Conservation (phyloP, 1,140 invertebrate genomes). For the Drosophila sucinea region DNA sequence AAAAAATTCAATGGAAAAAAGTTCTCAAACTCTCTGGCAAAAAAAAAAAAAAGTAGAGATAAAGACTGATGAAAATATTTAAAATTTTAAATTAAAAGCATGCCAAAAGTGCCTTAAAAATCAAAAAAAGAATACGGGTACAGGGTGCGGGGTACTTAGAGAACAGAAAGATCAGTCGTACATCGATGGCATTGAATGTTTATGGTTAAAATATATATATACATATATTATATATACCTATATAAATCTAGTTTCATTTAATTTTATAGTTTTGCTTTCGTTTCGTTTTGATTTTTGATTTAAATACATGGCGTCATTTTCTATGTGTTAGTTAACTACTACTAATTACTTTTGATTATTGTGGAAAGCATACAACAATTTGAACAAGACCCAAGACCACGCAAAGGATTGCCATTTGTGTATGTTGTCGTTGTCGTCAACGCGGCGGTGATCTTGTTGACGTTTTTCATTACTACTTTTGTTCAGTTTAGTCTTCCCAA, state of each 20-base stretch:
- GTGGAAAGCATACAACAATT: constrained; percentile 41
- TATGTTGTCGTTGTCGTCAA: constrained; percentile 59
- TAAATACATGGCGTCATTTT: constrained; percentile 33
- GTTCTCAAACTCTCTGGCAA: too few species aligned
- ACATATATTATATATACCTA: constrained; percentile 15
- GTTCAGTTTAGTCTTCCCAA: constrained; percentile 73
- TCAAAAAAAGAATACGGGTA: neutral
- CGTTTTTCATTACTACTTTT: constrained; percentile 82
- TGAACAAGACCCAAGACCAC: constrained; percentile 46
- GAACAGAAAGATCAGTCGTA: neutral
- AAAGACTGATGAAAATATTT: constrained; percentile 10
- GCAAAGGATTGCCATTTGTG: constrained; percentile 63
- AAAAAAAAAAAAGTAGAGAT: too few species aligned
- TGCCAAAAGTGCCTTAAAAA: neutral
- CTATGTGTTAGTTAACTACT: constrained; percentile 27
- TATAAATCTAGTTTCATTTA: constrained; percentile 17
- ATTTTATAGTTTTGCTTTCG: constrained; percentile 8
- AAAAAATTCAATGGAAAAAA: too few species aligned
- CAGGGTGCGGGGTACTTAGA: neutral
- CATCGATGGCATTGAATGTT: constrained; percentile 3
- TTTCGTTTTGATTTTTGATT: constrained; percentile 26
- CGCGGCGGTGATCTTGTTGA: constrained; percentile 67
- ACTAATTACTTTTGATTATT: constrained; percentile 61
- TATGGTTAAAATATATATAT: constrained; percentile 17
- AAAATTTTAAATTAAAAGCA: constrained; percentile 16